Evolutionary conservation across 2,113 vertebrate genomes (phyloP).

Genomic region (Indicator maculatus): DNA sequence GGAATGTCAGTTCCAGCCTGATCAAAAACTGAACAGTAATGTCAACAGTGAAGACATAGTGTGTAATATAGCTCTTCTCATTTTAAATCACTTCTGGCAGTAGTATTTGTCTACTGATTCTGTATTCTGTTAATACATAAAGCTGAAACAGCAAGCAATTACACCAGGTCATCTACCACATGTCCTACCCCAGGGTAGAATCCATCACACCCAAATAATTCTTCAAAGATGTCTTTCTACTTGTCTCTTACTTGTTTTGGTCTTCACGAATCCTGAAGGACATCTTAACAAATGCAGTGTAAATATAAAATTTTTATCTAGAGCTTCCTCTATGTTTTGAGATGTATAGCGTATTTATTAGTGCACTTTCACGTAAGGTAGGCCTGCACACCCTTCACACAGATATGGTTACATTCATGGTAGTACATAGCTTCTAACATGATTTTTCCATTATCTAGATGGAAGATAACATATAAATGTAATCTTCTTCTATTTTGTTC

Average conservation of each 20-base stretch:
- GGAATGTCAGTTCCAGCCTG: background rate
- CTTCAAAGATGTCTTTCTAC: background rate
- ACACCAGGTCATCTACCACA: background rate
- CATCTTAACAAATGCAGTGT: background rate
- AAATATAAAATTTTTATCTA: background rate
- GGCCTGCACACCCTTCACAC: background rate
- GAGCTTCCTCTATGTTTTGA: background rate
- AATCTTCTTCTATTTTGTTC: conserved; percentile 33
- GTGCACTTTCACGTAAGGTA: background rate
- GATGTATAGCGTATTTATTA: background rate
- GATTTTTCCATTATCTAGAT: conserved; percentile 26
- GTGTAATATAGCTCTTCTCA: background rate
- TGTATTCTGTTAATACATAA: background rate
- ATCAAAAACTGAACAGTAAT: background rate
- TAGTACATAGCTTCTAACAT: background rate
- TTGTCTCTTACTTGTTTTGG: background rate
- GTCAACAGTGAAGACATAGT: fast-evolving
- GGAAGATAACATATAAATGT: conserved; percentile 19
- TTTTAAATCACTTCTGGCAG: fast-evolving
- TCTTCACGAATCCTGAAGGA: background rate
- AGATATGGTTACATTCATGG: conserved; percentile 10
- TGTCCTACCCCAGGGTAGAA: background rate
- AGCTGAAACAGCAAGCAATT: background rate
- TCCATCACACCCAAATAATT: background rate
- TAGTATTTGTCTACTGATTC: background rate